Base-by-base conservation (phyloP, 2,797 vertebrate species). In the Poecilia gillii region DNA sequence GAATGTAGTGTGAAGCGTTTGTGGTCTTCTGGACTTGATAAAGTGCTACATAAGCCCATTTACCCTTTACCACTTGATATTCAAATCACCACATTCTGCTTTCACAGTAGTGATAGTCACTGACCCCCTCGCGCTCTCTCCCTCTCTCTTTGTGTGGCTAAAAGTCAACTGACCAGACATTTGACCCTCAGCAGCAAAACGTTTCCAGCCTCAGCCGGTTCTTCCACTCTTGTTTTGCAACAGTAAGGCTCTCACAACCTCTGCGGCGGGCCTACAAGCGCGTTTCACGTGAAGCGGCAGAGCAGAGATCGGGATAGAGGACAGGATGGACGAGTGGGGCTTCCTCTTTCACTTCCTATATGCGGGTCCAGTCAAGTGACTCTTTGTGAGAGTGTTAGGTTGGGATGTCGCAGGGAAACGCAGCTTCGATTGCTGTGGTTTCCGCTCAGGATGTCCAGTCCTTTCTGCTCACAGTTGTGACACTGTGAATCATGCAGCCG, bases 331-430 rank as follows among this genome's bases (percentile, higher is more conserved):
- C 81, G 80, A 86, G 87, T 70, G 81, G n/a, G 85, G 87, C 95
- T 96, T 96, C 96, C 95, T 96, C 95, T 96, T 96, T 96, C 96
- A 95, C 94, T 96, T 96, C 95, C 95, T 95, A 94, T 91, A 94
- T 94, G 92, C 93, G 87, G 91, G 91, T 93, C 92, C 90, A 93
- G 95, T 96, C 95, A 96, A 96, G 95, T 96, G 96, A 96, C 95
- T 95, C 89, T 95, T 89, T 93, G 93, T 92, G 92, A 94, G 92
- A 95, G 93, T 90, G 93, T 88, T 90, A 72, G 90, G 85, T 91
- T 91, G 85, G 66, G 90, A 82, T 90, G 93, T 94, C 84, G 90
- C 93, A 95, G 94, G 94, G 93, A 95, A 94, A 92, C 81, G 76
- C 89, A 90, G 93, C 87, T 90, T 91, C 39, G 83, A 84, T 85